Base-by-base conservation (phyloP, 1,140 invertebrate genomes). In the Uloborus diversus region DNA sequence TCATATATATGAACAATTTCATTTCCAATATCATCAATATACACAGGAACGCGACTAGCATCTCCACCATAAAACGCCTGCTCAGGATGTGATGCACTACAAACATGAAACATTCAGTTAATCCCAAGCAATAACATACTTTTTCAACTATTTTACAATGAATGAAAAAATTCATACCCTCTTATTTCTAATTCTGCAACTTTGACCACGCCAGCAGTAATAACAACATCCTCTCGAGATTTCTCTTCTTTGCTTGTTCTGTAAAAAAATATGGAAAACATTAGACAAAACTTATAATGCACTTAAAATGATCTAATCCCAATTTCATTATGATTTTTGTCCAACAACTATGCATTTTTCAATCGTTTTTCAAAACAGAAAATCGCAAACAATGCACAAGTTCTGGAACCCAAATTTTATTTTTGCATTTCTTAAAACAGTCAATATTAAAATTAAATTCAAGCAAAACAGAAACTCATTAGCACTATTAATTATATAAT, bases 1-100 rank as follows among this genome's bases (percentile, higher is more conserved):
- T 93, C 91, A 85, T 95, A 98, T 32, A 91, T 93, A 84, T 99
- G 96, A 5, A 90, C 89, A 0, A 98, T 90, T 85, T 91, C 90
- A 4, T 92, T 91, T 4, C 96, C 96, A 70, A 98, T 91, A 84
- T 97, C 93, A 80, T 94, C 92, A 86, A 96, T 93, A 5, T 94
- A 94, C 78, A 92, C 90, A 35, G 94, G 88, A 76, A 91, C 89
- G 27, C 95, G 95, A 65, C 94, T 94, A 84, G 65, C 25, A 33
- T 79, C 64, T 7, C 76, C 76, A 49, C 76, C 76, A 69, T 69
- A 79, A 69, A 79, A 79, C 25, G 64, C 56, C 27, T 79, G 76
- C 17, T 68, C 76, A 14, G 76, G 76, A 11, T 79, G 64, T 23
- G 76, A 79, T 47, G 37, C 53, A 25, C 76, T 79, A 25, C 0